Percentiles rank a stretch among this genome's conserved stretches.
Evolutionary conservation across 2,113 vertebrate genomes (phyloP).

Genomic region (Etheostoma cragini): DNA sequence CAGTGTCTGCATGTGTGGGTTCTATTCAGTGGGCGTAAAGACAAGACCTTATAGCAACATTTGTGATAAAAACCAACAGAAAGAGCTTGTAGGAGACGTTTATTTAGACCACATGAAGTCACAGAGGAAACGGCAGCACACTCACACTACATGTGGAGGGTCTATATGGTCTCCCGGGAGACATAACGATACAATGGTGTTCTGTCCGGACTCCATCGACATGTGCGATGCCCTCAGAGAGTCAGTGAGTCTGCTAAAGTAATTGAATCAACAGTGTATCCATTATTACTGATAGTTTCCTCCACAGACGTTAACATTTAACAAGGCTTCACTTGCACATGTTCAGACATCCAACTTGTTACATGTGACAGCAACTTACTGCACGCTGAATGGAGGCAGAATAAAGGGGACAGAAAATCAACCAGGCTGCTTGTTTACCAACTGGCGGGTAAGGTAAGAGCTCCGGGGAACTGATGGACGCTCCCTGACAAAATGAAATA

Average conservation of each 20-base stretch:
- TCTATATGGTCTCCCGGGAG: slow-evolving; percentile 32
- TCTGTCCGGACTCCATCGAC: slow-evolving; percentile 52
- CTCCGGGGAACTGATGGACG: slow-evolving; percentile 52
- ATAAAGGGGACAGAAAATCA: slow-evolving; percentile 68
- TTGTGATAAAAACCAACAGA: slow-evolving; percentile 52
- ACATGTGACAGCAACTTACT: slow-evolving; percentile 15
- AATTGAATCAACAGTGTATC: slow-evolving; percentile 64
- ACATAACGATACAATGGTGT: slow-evolving; percentile 37
- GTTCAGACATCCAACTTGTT: slow-evolving; percentile 55
- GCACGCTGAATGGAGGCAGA: slow-evolving; percentile 23
- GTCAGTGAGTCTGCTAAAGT: slow-evolving; percentile 16
- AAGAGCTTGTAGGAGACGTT: slow-evolving; percentile 40
- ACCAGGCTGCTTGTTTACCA: slow-evolving; percentile 67
- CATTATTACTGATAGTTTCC: slow-evolving; percentile 43
- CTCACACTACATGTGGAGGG: slow-evolving; percentile 36
- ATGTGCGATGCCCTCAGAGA: slow-evolving; percentile 41
- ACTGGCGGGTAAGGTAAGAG: slow-evolving; percentile 47
- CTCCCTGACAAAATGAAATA: slow-evolving; percentile 72
- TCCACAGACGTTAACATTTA: slow-evolving; percentile 35
- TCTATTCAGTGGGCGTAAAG: slow-evolving; percentile 13
- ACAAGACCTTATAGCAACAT: slow-evolving; percentile 10
- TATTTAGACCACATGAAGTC: slow-evolving; percentile 65
- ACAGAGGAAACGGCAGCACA: slow-evolving; percentile 41
- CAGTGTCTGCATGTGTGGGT: slow-evolving; percentile 32
- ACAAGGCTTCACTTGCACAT: slow-evolving; percentile 40